Evolutionary conservation across 2,797 vertebrate genomes (phyloP).

Genomic region (Spinibarbus caldwelli): DNA sequence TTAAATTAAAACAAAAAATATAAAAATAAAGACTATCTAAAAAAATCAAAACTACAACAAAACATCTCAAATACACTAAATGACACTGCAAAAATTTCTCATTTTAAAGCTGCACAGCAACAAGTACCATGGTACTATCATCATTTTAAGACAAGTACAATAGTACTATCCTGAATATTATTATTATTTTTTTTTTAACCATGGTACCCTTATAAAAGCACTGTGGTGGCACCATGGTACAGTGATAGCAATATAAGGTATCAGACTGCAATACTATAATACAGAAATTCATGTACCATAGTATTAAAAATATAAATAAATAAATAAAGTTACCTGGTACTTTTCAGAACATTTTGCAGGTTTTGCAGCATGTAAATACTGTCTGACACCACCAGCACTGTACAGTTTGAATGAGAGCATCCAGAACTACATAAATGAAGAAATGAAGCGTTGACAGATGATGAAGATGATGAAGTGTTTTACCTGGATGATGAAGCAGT

Average conservation of each 20-base stretch:
- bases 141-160: not conserved
- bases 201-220: not conserved
- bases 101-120: not conserved
- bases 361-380: not conserved
- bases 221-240: not conserved
- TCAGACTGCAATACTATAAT: not conserved
- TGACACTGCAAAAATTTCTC: not conserved
- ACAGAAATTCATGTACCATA: not conserved
- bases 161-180: too few relatives aligned
- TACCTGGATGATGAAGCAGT: conserved; percentile 90
- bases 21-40: not conserved
- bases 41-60: not conserved
- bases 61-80: too few relatives aligned
- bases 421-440: not conserved
- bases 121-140: not conserved
- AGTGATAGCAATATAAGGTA: not conserved
- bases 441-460: too few relatives aligned
- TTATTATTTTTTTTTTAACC: not conserved
- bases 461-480: conserved; percentile 34
- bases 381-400: not conserved
- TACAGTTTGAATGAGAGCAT: not conserved
- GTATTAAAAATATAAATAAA: not conserved
- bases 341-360: not conserved
- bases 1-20: too few relatives aligned
- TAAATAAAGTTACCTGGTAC: not conserved